These are phyloP conservation scores for Pseudocheirus occidentalis DNA, from an alignment of 2,797 vertebrate species.

Conservation along the genomic window DNA sequence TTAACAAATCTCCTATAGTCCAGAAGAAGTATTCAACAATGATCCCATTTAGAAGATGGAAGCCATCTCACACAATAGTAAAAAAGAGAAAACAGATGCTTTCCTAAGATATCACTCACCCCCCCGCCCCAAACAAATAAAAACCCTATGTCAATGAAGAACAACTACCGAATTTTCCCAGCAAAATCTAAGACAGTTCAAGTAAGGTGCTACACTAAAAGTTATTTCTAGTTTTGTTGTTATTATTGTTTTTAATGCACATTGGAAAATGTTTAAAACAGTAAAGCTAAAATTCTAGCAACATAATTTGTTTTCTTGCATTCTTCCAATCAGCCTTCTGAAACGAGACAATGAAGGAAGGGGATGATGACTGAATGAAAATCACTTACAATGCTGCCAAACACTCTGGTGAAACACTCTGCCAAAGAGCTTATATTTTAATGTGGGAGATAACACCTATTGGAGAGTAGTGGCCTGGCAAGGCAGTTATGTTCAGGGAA, in stretches of 20 bases:
- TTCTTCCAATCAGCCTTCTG: background rate
- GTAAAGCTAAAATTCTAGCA: background rate
- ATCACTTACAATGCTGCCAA: background rate
- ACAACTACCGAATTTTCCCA: constrained; percentile 2
- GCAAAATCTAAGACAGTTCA: constrained; percentile 18
- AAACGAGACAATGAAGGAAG: background rate
- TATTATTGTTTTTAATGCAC: background rate
- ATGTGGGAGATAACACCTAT: background rate
- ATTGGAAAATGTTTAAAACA: background rate
- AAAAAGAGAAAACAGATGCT: background rate
- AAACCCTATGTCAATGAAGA: background rate
- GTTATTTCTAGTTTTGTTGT: constrained; percentile 15
- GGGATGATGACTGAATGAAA: constrained; percentile 28
- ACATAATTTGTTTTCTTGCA: background rate
- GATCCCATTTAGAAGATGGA: background rate
- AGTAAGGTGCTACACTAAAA: background rate
- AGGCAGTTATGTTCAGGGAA: background rate
- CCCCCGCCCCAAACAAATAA: background rate
- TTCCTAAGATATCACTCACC: background rate
- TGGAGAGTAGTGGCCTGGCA: background rate
- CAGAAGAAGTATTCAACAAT: background rate
- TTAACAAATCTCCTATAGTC: background rate
- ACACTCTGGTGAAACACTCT: background rate
- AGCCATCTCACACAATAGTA: background rate
- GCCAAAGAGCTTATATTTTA: background rate